These are phyloP conservation scores for Indri indri DNA, from an alignment of 2,113 vertebrate genomes.

Conservation along the genomic window DNA sequence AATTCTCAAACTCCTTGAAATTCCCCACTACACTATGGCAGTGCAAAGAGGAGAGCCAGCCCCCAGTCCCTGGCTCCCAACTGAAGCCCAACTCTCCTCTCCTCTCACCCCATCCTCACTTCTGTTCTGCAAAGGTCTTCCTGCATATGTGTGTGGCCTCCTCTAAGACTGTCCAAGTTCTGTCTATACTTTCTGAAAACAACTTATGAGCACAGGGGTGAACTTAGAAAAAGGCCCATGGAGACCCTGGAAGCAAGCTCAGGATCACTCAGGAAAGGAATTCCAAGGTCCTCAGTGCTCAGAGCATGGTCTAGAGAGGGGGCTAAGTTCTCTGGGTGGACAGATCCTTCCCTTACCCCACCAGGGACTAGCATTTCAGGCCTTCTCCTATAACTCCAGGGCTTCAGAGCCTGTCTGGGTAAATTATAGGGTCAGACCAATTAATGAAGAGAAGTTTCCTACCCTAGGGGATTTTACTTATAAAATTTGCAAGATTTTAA, in stretches of 20 bases:
- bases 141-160: not conserved
- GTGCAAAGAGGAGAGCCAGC: not conserved
- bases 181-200: not conserved
- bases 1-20: not conserved
- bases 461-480: too few species aligned
- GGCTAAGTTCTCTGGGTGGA: not conserved
- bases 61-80: not conserved
- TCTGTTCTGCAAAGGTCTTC: not conserved
- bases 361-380: not conserved
- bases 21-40: not conserved
- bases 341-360: not conserved
- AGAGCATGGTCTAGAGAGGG: not conserved
- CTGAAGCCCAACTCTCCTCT: not conserved
- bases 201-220: not conserved
- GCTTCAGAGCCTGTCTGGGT: not conserved
- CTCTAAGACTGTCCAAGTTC: not conserved
- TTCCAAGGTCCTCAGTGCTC: not conserved
- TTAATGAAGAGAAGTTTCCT: not conserved
- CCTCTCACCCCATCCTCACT: not conserved
- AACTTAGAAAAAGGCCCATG: not conserved
- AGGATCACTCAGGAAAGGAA: not conserved
- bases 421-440: not conserved
- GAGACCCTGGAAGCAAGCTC: not conserved
- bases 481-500: not conserved
- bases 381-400: not conserved